phyloP scores from a whole-genome alignment of 2,113 vertebrate genomes.

The Ciconia boyciana region DNA sequence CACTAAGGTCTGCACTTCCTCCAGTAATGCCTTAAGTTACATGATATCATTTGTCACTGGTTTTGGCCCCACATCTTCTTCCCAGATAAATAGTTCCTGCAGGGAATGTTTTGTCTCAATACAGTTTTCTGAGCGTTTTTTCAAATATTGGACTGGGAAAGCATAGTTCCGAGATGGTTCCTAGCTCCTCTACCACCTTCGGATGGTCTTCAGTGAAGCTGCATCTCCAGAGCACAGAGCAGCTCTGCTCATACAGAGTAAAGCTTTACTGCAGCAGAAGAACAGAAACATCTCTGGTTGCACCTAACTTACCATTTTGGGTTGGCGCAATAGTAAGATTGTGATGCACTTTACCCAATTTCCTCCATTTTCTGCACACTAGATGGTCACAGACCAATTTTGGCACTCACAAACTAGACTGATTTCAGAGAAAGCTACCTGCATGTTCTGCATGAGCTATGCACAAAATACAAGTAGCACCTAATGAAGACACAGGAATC shows the following conservation, averaged over 20 bases:
- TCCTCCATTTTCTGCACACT: not conserved
- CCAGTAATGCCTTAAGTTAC: not conserved
- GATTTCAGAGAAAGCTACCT: not conserved
- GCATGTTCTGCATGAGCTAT: not conserved
- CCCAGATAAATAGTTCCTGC: not conserved
- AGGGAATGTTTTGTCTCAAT: not conserved
- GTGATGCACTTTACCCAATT: not conserved
- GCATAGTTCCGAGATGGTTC: not conserved
- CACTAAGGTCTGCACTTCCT: not conserved
- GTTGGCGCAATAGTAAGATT: not conserved
- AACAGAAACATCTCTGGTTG: not conserved
- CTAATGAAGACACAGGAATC: not conserved
- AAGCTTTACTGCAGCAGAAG: not conserved
- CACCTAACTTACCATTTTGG: not conserved
- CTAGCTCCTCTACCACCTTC: not conserved
- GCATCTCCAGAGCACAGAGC: not conserved
- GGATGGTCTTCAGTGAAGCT: not conserved
- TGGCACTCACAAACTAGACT: not conserved
- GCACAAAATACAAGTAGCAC: not conserved
- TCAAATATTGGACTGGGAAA: not conserved
- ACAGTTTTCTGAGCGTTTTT: not conserved
- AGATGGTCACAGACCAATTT: not conserved
- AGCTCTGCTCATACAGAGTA: not conserved
- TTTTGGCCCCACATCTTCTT: not conserved
- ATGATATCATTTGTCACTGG: not conserved